Base-by-base conservation (phyloP, 2,888 invertebrate species). In the Acleris emargana region DNA sequence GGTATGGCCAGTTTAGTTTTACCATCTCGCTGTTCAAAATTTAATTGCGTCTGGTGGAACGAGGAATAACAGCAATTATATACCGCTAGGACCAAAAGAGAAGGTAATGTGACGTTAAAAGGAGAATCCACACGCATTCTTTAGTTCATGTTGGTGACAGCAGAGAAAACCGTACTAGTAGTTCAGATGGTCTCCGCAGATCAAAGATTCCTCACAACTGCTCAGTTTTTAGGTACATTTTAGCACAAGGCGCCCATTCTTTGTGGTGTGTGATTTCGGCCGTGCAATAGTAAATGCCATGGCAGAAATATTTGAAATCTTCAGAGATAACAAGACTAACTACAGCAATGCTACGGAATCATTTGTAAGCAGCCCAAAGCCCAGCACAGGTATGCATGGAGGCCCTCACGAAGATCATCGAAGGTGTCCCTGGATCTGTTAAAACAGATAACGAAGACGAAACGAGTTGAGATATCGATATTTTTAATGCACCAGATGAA, bases 281-380 rank as follows among this genome's bases (percentile, higher is more conserved):
- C 52, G 52, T 17, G 52, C 52, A 11, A 28, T 52, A 17, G n/a
- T 52, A 52, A 32, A 53, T 53, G 18, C 52, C 5, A 2, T 53
- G 17, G 45, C 64, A 7, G 49, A 64, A 64, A 57, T 61, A 52
- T 52, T 58, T 51, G 64, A 18, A 81, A 6, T 45, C 13, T 58
- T 53, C 17, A 53, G 17, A 16, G 51, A 58, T 5, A 42, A 58
- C 22, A 13, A 25, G 25, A 5, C 5, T 5, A 25, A 5, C 25
- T 64, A 5, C 51, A 58, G n/a, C 47, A 17, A 52, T 63, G 52
- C 28, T 58, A 58, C n/a, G 17, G 52, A 16, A 17, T 45, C 5
- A 3, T 63, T 45, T 16, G n/a, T n/a, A 25, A 43, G 25, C 20
- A 20, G 13, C 6, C 45, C n/a, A 11, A 7, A 3, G 22, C 5